Evolutionary conservation across 2,113 vertebrate genomes (phyloP), one percentile per base, ranked within the genome.

Genomic region (Oplegnathus fasciatus): DNA sequence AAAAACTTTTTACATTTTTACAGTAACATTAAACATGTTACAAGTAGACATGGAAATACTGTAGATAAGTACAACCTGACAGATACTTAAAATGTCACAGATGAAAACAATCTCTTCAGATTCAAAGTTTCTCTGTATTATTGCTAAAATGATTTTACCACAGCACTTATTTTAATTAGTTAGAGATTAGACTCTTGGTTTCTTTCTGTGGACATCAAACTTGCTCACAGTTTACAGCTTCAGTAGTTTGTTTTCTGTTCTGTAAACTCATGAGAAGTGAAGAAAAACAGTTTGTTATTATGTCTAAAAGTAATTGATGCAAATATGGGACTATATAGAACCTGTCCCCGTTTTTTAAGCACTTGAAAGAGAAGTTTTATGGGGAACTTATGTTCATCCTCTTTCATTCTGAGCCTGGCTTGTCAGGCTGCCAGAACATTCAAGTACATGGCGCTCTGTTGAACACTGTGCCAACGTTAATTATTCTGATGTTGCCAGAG

Each of bases 321-420:
- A 68, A 82, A 61, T 44, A 24, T 26, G 14, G 32, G 58, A 18
- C 57, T 44, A 7, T 24, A 61, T 22, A 52, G 14, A 71, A 46
- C 2, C 6, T 70, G 40, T 42, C 18, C 44, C 52, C 67, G 24
- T 15, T 61, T 61, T 68, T 61, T 66, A 28, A 48, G 34, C 20
- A n/a, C 24, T 42, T 73, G 11, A 65, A 69, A 78, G 11, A 68
- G 34, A 34, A 52, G 24, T n/a, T 58, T 61, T 55, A 34, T 64
- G 6, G 65, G 11, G 18, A 76, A 73, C 83, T 83, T 32, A 34
- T 40, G 11, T 70, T 79, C 26, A 48, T 54, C 4, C 32, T 48
- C 11, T 26, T 80, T 37, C 37, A 58, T 46, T 30, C 40, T 46
- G 2, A 28, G 34, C 24, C 37, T 54, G 54, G 34, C 28, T 61